phyloP scores from a whole-genome alignment of 1,140 invertebrate species.

The Drosophila pachea region DNA sequence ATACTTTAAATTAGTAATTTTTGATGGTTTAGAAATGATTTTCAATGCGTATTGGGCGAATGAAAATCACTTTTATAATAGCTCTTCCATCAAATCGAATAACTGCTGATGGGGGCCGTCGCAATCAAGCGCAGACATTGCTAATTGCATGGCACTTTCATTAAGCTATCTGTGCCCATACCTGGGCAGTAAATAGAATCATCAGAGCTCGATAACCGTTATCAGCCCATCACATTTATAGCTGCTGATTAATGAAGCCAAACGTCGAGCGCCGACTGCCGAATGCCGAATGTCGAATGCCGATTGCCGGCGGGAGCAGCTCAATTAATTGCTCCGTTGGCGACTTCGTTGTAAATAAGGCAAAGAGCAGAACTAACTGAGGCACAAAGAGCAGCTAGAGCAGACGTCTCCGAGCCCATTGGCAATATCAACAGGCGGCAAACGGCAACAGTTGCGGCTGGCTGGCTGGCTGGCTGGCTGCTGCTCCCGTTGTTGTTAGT shows the following conservation, averaged over 20 bases:
- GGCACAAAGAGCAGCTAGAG: constrained; percentile 1
- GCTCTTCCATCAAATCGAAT: not conserved
- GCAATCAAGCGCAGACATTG: constrained; percentile 26
- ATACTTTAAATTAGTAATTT: too few species aligned
- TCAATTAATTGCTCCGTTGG: constrained; percentile 66
- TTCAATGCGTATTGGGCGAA: not conserved
- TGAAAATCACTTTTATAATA: not conserved
- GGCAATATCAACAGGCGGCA: constrained; percentile 6
- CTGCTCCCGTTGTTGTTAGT: constrained; percentile 25
- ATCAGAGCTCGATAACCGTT: constrained; percentile 66
- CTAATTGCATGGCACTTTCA: constrained; percentile 46
- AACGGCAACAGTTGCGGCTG: constrained; percentile 52
- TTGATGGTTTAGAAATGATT: too few species aligned
- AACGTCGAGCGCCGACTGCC: constrained; percentile 12
- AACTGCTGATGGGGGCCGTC: constrained; percentile 10
- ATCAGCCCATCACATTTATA: constrained; percentile 72
- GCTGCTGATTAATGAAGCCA: constrained; percentile 67
- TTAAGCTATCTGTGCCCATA: constrained; percentile 53
- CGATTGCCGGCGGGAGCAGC: constrained; percentile 60
- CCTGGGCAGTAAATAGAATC: constrained; percentile 63
- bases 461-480: constrained; percentile 14
- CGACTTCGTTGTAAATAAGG: constrained; percentile 64
- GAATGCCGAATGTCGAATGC: constrained; percentile 22
- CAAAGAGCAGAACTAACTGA: constrained; percentile 39
- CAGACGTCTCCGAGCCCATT: constrained; percentile 10